These are phyloP conservation scores for Coptodon bakossiorum DNA, from an alignment of 2,113 vertebrate species.

Conservation along the genomic window DNA sequence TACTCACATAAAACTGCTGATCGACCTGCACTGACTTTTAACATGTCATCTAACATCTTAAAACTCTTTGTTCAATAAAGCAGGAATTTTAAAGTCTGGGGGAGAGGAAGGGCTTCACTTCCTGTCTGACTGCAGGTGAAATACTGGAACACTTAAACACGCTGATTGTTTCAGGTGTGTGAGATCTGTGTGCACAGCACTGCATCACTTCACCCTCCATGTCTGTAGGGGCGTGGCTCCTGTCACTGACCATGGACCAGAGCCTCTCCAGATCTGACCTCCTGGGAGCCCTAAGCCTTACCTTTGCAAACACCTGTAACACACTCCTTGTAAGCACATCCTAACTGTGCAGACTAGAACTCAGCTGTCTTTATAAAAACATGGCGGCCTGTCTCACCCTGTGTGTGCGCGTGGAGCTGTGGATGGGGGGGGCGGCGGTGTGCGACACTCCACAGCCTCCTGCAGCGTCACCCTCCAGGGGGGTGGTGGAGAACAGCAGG, in stretches of 20 bases:
- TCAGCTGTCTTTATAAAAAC: background rate
- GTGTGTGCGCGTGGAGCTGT: background rate
- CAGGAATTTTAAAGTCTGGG: background rate
- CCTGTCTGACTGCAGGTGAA: background rate
- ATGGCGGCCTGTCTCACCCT: slow-evolving; percentile 26
- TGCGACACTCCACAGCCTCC: slow-evolving; percentile 63
- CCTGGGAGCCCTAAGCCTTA: background rate
- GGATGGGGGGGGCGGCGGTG: slow-evolving; percentile 2
- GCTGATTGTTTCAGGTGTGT: fast-evolving
- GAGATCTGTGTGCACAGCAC: background rate
- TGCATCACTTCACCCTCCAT: background rate
- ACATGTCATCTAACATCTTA: background rate
- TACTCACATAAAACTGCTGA: background rate
- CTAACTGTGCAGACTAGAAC: background rate
- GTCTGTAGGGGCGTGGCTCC: background rate
- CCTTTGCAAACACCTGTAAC: background rate
- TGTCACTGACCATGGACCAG: background rate
- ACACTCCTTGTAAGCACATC: fast-evolving
- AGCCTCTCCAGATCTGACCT: background rate
- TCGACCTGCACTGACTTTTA: background rate
- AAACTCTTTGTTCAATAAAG: background rate
- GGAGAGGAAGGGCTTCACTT: background rate
- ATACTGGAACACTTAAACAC: background rate
- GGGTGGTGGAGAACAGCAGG: slow-evolving; percentile 29
- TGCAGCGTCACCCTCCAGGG: background rate